Percentiles rank a stretch among this genome's conserved stretches.
Evolutionary conservation across 2,888 invertebrate species (phyloP).

Genomic region (Erebia ligea): DNA sequence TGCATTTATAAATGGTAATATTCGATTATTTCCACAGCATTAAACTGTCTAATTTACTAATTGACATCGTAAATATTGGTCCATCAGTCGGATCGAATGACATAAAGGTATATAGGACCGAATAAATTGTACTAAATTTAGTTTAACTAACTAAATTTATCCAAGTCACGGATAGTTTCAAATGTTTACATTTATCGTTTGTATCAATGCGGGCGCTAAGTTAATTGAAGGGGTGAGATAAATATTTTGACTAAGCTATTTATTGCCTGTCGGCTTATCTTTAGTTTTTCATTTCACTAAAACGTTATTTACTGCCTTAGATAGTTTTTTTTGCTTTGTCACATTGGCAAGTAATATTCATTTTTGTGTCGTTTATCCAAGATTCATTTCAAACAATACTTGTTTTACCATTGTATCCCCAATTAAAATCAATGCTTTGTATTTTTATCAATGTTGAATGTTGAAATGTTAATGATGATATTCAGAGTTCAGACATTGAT

Average conservation of each 20-base stretch:
- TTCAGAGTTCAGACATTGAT: not conserved
- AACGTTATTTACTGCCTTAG: not conserved
- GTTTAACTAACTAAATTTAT: conserved; percentile 19
- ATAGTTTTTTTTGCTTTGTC: not conserved
- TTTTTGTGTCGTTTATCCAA: not conserved
- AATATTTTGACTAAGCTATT: conserved; percentile 6
- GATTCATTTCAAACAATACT: not conserved
- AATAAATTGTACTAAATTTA: conserved; percentile 36
- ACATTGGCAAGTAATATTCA: conserved; percentile 1
- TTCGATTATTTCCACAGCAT: conserved; percentile 13
- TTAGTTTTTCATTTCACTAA: not conserved
- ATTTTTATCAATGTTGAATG: not conserved
- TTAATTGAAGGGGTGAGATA: conserved; percentile 15
- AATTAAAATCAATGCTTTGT: not conserved
- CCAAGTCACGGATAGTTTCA: conserved; percentile 31
- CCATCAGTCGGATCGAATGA: not conserved
- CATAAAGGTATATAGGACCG: conserved; percentile 17
- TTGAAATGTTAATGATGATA: no score
- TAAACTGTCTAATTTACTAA: conserved; percentile 39
- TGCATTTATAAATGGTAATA: conserved; percentile 2
- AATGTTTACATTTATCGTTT: conserved; percentile 27
- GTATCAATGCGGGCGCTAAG: conserved; percentile 31
- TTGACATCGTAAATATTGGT: conserved; percentile 37
- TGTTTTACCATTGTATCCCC: not conserved
- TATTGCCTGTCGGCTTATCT: conserved; percentile 1